Evolutionary conservation across 1,140 invertebrate genomes (phyloP), one percentile per base, ranked within the genome.

Genomic region (Eupristina koningsbergeri): DNA sequence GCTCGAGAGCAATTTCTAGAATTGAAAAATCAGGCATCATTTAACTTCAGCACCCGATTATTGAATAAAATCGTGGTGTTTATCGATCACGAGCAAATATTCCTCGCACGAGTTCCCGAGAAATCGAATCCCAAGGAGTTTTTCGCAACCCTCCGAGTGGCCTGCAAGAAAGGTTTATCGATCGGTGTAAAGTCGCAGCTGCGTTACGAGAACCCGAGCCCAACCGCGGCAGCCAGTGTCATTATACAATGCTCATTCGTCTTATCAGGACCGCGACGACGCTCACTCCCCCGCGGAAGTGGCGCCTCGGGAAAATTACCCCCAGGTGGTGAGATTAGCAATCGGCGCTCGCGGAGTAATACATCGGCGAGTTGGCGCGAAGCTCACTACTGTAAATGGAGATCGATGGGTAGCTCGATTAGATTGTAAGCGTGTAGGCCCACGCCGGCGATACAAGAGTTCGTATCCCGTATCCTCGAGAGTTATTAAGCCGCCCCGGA

Each of bases 401-500:
- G 74, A 80, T 74, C 76, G 47, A 80, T 79, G 53, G 64, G n/a
- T 76, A 22, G 26, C 79, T 80, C 82, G 83, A 87, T 87, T 87
- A 85, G 71, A 80, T 80, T 83, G 74, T 74, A 79, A 50, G 73
- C 77, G 13, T 22, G 75, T 50, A 81, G 83, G 80, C 80, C 76
- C 82, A 84, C 34, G 77, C 80, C 80, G 61, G 86, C 82, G 77
- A 84, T 87, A 86, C 85, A 80, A 73, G 84, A 5, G 63, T n/a
- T n/a, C n/a, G n/a, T n/a, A n/a, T n/a, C n/a, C n/a, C n/a, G n/a
- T n/a, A n/a, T n/a, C n/a, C n/a, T 29, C 39, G 82, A 81, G 86
- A 86, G 87, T 89, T 86, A 89, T 86, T 88, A 88, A 88, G 86
- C 86, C 75, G 69, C 86, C 85, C 26, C 45, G 19, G 22, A 39